Percentiles rank a stretch among this genome's conserved stretches.
phyloP scores from a whole-genome alignment of 1,140 invertebrate species.

The Trypoxylus dichotomus region DNA sequence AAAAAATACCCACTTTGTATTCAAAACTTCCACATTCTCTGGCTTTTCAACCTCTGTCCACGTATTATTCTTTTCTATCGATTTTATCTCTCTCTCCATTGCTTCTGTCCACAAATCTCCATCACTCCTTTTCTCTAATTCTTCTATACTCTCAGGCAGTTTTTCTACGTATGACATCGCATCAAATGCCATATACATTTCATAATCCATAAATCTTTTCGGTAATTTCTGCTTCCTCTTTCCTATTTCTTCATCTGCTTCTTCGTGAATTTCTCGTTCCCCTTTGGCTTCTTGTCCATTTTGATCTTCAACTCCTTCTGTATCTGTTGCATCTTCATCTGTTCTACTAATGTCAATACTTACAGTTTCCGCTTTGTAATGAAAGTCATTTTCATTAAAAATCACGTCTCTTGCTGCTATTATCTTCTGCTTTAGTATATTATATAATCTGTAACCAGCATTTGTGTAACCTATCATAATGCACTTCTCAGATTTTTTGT shows the following conservation, averaged over 20 bases:
- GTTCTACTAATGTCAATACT: neutral
- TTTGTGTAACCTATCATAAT: slow-evolving; percentile 29
- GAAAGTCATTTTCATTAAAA: too few relatives aligned
- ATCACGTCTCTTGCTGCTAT: neutral
- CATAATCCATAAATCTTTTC: slow-evolving; percentile 30
- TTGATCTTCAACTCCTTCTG: too few relatives aligned
- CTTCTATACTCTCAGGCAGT: slow-evolving; percentile 38
- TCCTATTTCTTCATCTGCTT: neutral
- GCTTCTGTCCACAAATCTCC: too few relatives aligned
- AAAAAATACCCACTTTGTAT: neutral
- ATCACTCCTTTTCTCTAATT: slow-evolving; percentile 42
- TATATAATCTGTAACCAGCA: slow-evolving; percentile 35
- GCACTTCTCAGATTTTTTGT: neutral
- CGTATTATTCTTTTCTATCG: too few relatives aligned
- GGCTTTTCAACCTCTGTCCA: too few relatives aligned
- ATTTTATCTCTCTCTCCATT: too few relatives aligned
- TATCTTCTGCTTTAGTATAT: neutral
- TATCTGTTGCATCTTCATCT: too few relatives aligned
- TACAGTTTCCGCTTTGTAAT: neutral
- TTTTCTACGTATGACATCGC: slow-evolving; percentile 32
- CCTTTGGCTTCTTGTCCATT: too few relatives aligned
- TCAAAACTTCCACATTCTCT: too few relatives aligned
- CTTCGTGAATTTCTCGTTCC: too few relatives aligned
- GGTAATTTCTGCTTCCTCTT: slow-evolving; percentile 34
- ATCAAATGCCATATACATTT: slow-evolving; percentile 36